Evolutionary conservation across 2,797 vertebrate genomes (phyloP).

Genomic region (Valencia hispanica): DNA sequence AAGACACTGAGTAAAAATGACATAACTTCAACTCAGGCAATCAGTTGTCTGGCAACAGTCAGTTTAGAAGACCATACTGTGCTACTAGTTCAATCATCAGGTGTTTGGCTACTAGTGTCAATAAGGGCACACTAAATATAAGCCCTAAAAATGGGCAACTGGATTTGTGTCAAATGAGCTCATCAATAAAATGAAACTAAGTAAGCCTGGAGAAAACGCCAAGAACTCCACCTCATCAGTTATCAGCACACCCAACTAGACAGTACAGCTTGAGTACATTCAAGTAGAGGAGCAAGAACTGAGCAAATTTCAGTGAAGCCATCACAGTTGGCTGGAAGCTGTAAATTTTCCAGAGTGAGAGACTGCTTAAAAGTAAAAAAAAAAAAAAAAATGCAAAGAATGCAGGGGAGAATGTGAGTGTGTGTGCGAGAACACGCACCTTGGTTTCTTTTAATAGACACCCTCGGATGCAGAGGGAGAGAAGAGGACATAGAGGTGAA

Average conservation of each 20-base stretch:
- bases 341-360: constrained; percentile 26
- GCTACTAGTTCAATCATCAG: neutral
- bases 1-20: neutral
- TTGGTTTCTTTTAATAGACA: constrained; percentile 27
- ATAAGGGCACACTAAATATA: neutral
- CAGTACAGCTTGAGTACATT: constrained; percentile 1
- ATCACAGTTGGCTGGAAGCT: constrained; percentile 21
- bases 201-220: neutral
- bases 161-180: neutral
- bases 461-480: constrained; percentile 16
- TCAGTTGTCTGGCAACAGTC: neutral
- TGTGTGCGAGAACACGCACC: neutral
- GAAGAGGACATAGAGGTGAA: constrained; percentile 41
- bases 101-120: neutral
- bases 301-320: constrained; percentile 25
- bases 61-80: neutral
- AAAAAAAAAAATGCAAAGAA: neutral
- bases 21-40: neutral
- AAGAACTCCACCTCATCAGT: constrained; percentile 22
- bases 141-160: neutral
- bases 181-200: constrained; percentile 2
- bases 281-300: constrained; percentile 6
- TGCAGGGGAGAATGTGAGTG: neutral
- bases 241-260: constrained; percentile 13
- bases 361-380: neutral